A percentile compares a stretch with the other conserved stretches of the same genome.
Evolutionary conservation across 2,888 invertebrate species (phyloP).

Genomic region (Sepiola atlantica): DNA sequence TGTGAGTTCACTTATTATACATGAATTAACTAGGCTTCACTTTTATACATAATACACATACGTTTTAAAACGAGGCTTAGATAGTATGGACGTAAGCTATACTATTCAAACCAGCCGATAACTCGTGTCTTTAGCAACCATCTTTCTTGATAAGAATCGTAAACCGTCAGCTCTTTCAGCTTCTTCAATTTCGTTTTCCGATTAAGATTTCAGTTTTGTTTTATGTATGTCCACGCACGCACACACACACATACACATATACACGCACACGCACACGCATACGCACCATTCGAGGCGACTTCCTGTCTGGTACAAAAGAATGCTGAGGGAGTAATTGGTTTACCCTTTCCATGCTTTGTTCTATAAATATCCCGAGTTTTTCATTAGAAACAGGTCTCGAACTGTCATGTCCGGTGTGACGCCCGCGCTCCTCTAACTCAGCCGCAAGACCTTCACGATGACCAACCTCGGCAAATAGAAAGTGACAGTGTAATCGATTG

Average conservation of each 20-base stretch:
- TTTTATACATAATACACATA: no score
- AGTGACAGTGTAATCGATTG: neutral
- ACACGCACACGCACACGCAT: neutral
- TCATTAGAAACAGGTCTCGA: neutral
- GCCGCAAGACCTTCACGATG: neutral
- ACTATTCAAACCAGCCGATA: neutral
- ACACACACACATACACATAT: neutral
- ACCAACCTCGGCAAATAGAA: neutral
- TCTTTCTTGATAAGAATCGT: neutral
- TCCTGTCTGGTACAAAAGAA: neutral
- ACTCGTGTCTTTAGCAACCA: neutral
- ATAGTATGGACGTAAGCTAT: neutral
- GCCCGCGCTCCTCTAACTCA: neutral
- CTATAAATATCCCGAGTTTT: neutral
- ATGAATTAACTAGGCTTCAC: neutral
- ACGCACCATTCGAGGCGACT: conserved; percentile 12
- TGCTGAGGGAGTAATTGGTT: neutral
- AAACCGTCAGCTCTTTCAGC: neutral
- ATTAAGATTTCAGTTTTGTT: neutral
- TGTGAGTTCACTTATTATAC: neutral
- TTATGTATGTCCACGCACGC: neutral
- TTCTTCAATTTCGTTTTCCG: neutral
- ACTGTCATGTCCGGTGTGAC: neutral
- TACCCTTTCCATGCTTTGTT: neutral
- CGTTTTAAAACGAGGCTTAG: neutral